phyloP scores from a whole-genome alignment of 1,140 invertebrate genomes.

The Lepidotrigona ventralis region DNA sequence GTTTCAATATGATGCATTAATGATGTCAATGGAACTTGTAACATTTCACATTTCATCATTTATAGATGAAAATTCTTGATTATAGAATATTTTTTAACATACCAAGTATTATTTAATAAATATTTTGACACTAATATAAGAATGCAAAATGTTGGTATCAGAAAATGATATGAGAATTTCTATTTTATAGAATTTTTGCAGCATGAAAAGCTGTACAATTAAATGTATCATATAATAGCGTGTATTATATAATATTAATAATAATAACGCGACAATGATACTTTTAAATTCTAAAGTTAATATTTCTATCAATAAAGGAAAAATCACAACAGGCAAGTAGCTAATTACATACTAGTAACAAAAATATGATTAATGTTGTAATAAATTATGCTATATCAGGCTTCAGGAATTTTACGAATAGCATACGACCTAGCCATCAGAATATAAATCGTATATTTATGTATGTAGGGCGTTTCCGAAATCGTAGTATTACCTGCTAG shows the following conservation, averaged over 20 bases:
- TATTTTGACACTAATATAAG: conserved; percentile 7
- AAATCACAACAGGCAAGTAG: conserved; percentile 71
- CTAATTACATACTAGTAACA: conserved; percentile 66
- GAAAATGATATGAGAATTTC: background rate
- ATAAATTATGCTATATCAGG: conserved; percentile 67
- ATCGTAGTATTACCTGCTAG: too few species aligned
- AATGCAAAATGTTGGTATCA: conserved; percentile 11
- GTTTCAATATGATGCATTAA: conserved; percentile 6
- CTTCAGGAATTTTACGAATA: conserved; percentile 66
- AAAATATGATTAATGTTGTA: conserved; percentile 67
- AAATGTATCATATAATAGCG: conserved; percentile 35
- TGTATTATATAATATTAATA: conserved; percentile 12
- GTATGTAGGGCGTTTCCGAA: too few species aligned
- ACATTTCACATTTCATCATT: background rate
- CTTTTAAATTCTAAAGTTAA: conserved; percentile 16
- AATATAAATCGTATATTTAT: conserved; percentile 43
- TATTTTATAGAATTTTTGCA: conserved; percentile 16
- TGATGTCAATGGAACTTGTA: conserved; percentile 4
- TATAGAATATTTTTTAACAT: background rate
- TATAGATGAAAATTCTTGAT: conserved; percentile 1
- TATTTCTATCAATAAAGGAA: conserved; percentile 42
- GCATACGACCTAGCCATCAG: conserved; percentile 53
- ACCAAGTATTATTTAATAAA: conserved; percentile 5
- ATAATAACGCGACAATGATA: conserved; percentile 20
- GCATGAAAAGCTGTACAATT: conserved; percentile 1